Conservation (phyloP, 2,888 invertebrate species). For the Rhingia campestris region DNA sequence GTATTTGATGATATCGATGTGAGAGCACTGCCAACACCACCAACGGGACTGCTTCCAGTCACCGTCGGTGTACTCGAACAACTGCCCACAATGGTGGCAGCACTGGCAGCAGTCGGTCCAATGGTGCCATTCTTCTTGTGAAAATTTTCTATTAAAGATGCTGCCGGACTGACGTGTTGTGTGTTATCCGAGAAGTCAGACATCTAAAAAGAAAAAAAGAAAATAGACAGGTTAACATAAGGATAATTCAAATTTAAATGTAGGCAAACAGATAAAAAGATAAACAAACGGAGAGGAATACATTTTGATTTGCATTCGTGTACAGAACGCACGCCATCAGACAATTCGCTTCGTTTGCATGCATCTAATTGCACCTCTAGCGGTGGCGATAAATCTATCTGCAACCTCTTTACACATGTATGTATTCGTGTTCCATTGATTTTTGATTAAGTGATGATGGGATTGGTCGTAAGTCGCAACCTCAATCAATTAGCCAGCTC, state of each 20-base stretch:
- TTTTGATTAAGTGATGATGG: conserved; percentile 23
- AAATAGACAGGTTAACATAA: neutral
- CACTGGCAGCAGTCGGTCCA: conserved; percentile 75
- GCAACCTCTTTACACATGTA: neutral
- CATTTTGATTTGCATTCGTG: conserved; percentile 9
- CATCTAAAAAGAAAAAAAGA: conserved; percentile 79
- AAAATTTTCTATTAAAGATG: conserved; percentile 89
- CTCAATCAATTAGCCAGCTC: conserved; percentile 18
- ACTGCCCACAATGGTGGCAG: conserved; percentile 59
- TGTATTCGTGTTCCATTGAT: neutral
- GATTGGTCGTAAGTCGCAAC: conserved; percentile 21
- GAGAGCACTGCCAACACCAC: conserved; percentile 74
- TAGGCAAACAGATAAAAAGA: neutral
- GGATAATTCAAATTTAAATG: conserved; percentile 1
- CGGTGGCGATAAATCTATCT: conserved; percentile 41
- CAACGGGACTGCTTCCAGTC: conserved; percentile 75
- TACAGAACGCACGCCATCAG: conserved; percentile 16
- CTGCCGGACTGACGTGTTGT: conserved; percentile 83
- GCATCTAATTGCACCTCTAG: conserved; percentile 39
- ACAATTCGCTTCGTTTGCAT: conserved; percentile 56
- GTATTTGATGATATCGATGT: conserved; percentile 67
- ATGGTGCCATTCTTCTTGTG: conserved; percentile 86
- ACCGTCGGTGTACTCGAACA: conserved; percentile 56
- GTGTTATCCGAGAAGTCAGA: conserved; percentile 83
- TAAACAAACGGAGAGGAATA: neutral